Conservation (phyloP, 1,140 invertebrate species). For the Amphibalanus amphitrite region DNA sequence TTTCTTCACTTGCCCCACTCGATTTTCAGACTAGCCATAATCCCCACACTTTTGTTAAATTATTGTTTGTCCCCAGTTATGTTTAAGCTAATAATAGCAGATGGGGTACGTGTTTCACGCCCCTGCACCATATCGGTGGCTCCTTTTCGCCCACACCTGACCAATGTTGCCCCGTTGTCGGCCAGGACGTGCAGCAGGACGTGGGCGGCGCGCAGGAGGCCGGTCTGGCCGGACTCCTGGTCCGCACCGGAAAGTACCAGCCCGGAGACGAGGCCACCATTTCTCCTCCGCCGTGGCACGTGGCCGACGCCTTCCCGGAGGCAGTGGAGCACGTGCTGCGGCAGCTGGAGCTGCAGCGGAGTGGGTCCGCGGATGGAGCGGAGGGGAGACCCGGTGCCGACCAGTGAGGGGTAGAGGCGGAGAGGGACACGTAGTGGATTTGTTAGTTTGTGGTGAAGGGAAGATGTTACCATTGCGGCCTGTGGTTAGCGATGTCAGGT, state of each 20-base stretch:
- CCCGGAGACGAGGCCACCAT: slow-evolving; percentile 43
- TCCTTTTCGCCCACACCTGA: not conserved
- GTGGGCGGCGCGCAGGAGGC: slow-evolving; percentile 49
- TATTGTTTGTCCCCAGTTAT: too few relatives aligned
- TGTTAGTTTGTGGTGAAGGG: too few relatives aligned
- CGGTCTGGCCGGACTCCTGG: slow-evolving; percentile 53
- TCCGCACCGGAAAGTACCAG: slow-evolving; percentile 69
- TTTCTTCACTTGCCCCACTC: too few relatives aligned
- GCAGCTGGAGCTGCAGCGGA: too few relatives aligned
- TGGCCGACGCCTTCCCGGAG: slow-evolving; percentile 41
- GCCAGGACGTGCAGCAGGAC: slow-evolving; percentile 62
- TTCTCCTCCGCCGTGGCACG: slow-evolving; percentile 32
- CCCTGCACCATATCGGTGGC: not conserved
- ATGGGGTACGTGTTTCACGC: too few relatives aligned
- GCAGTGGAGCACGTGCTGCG: slow-evolving; percentile 42
- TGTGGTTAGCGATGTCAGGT: too few relatives aligned
- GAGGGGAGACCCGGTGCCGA: not conserved
- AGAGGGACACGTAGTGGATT: too few relatives aligned
- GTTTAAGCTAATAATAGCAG: too few relatives aligned
- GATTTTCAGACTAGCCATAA: too few relatives aligned
- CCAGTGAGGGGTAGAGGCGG: not conserved
- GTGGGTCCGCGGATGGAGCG: too few relatives aligned
- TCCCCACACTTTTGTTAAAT: too few relatives aligned
- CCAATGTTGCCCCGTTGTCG: slow-evolving; percentile 10
- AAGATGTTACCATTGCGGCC: too few relatives aligned